Evolutionary conservation across 2,113 vertebrate species (phyloP).

Genomic region (Gopherus evgoodei): DNA sequence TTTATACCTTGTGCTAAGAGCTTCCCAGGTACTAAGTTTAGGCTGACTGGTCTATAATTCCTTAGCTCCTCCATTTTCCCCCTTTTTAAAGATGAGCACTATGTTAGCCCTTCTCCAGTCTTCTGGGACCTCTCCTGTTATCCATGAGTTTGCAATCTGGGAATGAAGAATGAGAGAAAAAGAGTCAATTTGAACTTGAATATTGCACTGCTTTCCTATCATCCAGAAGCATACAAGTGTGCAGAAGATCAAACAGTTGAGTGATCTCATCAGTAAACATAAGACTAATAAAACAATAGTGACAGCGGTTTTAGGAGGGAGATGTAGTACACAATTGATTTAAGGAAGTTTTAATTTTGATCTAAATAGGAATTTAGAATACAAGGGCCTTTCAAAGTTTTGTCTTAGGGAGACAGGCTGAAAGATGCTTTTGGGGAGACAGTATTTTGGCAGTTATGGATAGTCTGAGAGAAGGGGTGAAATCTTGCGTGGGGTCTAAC

Average conservation of each 20-base stretch:
- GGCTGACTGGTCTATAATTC: no score
- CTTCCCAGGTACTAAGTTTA: no score
- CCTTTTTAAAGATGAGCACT: neutral
- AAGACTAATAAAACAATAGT: neutral
- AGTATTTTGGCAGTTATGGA: neutral
- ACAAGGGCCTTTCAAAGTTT: neutral
- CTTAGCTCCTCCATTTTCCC: no score
- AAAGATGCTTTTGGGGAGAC: constrained; percentile 13
- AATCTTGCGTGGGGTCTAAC: neutral
- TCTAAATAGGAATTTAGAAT: neutral
- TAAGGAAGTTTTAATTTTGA: neutral
- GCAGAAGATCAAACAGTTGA: neutral
- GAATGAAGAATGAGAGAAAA: neutral
- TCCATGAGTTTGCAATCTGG: neutral
- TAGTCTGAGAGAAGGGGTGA: neutral
- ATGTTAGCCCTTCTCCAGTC: neutral
- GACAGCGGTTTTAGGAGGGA: accelerated
- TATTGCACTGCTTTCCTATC: neutral
- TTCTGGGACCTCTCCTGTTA: neutral
- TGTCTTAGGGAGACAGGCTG: neutral
- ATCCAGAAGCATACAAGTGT: neutral
- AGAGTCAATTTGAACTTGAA: neutral
- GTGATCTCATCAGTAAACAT: neutral
- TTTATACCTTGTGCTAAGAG: no score
- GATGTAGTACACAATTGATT: neutral